Evolutionary conservation across 2,797 vertebrate species (phyloP).

Genomic region (Tachyglossus aculeatus): DNA sequence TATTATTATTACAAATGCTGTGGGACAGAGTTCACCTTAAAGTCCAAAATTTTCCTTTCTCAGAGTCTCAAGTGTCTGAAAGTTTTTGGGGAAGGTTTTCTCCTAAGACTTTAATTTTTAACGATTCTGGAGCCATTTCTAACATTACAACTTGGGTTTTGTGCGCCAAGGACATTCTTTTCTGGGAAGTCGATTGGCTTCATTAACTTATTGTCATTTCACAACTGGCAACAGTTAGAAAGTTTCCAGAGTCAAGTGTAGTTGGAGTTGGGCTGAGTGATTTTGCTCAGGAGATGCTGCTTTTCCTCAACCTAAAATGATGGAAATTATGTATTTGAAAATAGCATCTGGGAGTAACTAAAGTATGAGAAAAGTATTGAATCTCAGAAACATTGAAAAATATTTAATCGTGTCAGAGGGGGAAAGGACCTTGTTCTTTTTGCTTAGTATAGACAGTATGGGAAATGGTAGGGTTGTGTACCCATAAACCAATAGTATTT

Average conservation of each 20-base stretch:
- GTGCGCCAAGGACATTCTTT: slow-evolving; percentile 26
- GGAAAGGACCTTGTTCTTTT: neutral
- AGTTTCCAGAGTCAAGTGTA: neutral
- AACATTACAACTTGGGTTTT: neutral
- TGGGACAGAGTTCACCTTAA: too few species aligned
- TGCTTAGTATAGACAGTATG: too few species aligned
- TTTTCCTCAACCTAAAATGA: neutral
- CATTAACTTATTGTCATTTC: neutral
- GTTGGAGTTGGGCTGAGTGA: neutral
- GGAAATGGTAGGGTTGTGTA: too few species aligned
- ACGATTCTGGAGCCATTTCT: slow-evolving; percentile 24
- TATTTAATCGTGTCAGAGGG: neutral
- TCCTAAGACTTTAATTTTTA: slow-evolving; percentile 20
- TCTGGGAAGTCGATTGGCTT: slow-evolving; percentile 24
- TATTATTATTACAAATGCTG: too few species aligned
- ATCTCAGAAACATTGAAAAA: too few species aligned
- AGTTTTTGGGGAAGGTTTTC: neutral
- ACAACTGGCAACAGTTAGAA: neutral
- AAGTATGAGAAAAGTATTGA: neutral
- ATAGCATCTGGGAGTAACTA: neutral
- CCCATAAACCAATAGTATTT: too few species aligned
- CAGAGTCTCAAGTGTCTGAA: neutral
- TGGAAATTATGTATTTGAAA: neutral
- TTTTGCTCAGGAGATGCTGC: neutral
- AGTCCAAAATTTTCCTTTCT: too few species aligned